A percentile compares a stretch with the other conserved stretches of the same genome.
phyloP scores from a whole-genome alignment of 1,140 invertebrate genomes.

The Scaptodrosophila lebanonensis region DNA sequence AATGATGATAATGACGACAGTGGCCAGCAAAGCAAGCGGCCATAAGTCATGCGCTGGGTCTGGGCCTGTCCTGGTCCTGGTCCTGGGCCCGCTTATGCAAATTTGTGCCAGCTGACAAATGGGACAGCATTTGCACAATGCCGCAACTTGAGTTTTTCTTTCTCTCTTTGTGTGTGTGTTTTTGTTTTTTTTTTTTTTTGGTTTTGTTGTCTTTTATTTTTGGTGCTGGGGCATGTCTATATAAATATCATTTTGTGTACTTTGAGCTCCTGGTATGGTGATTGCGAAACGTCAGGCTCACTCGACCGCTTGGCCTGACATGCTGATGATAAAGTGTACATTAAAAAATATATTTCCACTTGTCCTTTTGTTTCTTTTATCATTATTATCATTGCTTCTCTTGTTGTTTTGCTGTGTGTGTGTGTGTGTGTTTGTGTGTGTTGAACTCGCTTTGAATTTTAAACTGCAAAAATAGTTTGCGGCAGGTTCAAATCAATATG shows the following conservation, averaged over 20 bases:
- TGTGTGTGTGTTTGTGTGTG: slow-evolving; percentile 50
- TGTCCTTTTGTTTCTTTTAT: slow-evolving; percentile 38
- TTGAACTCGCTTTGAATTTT: slow-evolving; percentile 46
- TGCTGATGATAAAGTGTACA: slow-evolving; percentile 70
- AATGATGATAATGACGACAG: not conserved
- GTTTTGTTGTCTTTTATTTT: no score
- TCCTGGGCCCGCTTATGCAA: slow-evolving; percentile 66
- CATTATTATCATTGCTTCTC: slow-evolving; percentile 15
- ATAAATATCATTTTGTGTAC: slow-evolving; percentile 68
- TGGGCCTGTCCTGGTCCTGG: no score
- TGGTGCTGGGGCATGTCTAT: slow-evolving; percentile 59
- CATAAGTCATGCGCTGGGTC: slow-evolving; percentile 71
- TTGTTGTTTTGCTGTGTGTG: slow-evolving; percentile 16
- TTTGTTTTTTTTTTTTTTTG: no score
- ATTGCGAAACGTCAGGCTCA: not conserved
- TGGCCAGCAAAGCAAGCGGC: slow-evolving; percentile 36
- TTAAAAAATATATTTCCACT: slow-evolving; percentile 66
- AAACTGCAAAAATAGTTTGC: slow-evolving; percentile 7
- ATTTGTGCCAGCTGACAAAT: slow-evolving; percentile 72
- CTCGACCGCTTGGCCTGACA: slow-evolving; percentile 54
- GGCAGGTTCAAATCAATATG: no score
- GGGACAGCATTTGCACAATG: slow-evolving; percentile 72
- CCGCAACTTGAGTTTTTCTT: slow-evolving; percentile 21
- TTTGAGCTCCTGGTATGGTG: slow-evolving; percentile 19
- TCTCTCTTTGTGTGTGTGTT: no score